These are phyloP conservation scores for Chloropsis hardwickii DNA, from an alignment of 2,113 vertebrate genomes.

Conservation along the genomic window DNA sequence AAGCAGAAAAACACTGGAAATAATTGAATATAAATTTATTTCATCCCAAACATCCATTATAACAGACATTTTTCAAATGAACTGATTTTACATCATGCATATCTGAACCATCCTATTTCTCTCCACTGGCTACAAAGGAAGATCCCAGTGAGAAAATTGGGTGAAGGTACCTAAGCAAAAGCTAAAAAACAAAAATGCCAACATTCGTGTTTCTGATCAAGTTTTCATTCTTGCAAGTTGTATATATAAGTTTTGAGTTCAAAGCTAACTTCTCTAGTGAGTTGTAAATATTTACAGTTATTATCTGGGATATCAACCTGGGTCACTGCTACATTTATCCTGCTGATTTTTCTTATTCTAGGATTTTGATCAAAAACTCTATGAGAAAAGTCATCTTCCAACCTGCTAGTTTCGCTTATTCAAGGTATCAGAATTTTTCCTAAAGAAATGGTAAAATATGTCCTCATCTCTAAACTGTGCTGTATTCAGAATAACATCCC, in stretches of 20 bases:
- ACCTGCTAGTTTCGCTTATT: background rate
- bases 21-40: background rate
- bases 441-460: background rate
- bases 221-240: background rate
- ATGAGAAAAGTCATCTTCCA: background rate
- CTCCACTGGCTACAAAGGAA: background rate
- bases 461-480: background rate
- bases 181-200: background rate
- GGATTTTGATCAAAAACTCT: background rate
- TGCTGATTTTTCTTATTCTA: background rate
- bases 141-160: background rate
- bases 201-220: background rate
- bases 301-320: background rate
- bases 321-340: background rate
- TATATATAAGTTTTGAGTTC: background rate
- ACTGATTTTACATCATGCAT: background rate
- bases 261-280: background rate
- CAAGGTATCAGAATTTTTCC: background rate
- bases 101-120: background rate
- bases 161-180: background rate
- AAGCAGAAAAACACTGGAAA: background rate
- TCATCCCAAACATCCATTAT: background rate
- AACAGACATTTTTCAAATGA: background rate
- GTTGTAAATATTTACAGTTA: background rate
- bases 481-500: background rate